phyloP scores from a whole-genome alignment of 2,888 invertebrate species.

The Ectobius pallidus region DNA sequence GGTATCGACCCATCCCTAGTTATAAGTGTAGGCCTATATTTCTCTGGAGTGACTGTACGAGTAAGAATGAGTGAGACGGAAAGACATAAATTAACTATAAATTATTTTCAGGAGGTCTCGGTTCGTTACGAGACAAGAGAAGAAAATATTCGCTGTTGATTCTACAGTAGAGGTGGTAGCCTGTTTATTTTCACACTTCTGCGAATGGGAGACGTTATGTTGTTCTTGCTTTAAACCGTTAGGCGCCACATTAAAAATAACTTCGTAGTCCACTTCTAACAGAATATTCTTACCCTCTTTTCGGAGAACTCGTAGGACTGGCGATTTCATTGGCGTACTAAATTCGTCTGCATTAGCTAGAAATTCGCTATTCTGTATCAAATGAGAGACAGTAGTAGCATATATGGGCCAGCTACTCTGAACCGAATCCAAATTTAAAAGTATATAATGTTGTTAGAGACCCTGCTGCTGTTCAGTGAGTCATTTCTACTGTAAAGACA shows the following conservation, averaged over 20 bases:
- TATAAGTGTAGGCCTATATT: too few species aligned
- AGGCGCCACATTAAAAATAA: neutral
- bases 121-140: neutral
- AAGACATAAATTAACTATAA: neutral
- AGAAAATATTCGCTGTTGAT: neutral
- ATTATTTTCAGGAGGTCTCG: neutral
- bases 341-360: neutral
- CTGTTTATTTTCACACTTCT: conserved; percentile 17
- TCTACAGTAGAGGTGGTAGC: neutral
- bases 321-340: neutral
- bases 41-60: too few species aligned
- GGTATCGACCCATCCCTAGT: too few species aligned
- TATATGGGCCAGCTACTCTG: too few species aligned
- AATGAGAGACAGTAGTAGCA: too few species aligned
- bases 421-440: too few species aligned
- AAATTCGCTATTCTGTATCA: too few species aligned
- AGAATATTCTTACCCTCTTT: neutral
- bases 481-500: too few species aligned
- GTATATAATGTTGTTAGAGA: too few species aligned
- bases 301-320: neutral
- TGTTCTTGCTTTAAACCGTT: neutral
- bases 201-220: neutral
- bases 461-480: too few species aligned
- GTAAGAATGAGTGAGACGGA: too few species aligned
- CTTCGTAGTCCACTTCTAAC: neutral